Evolutionary conservation across 92 coral and sea anemone genomes (phyloP).

Genomic region (Phenganax subtilis): DNA sequence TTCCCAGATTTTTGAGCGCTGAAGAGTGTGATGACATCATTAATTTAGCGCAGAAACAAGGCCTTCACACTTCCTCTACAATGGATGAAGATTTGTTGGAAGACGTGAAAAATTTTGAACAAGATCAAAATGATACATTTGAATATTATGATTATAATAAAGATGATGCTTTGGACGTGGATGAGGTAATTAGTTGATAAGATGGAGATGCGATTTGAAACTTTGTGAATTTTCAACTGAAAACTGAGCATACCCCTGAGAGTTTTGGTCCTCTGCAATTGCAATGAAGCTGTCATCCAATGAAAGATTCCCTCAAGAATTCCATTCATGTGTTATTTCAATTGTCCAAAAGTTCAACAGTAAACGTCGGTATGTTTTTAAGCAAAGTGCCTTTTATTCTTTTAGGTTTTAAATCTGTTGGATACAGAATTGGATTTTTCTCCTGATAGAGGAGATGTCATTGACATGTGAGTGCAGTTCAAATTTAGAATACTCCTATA

Average conservation of each 20-base stretch:
- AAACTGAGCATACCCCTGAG: background rate
- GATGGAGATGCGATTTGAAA: too few species aligned
- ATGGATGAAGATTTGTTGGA: slow-evolving; percentile 54
- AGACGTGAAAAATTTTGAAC: slow-evolving; percentile 57
- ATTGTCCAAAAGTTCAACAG: too few species aligned
- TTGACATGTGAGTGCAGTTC: slow-evolving; percentile 51
- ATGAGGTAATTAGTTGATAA: slow-evolving; percentile 53
- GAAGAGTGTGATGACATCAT: slow-evolving; percentile 80
- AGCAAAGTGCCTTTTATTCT: background rate
- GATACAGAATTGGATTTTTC: slow-evolving; percentile 63
- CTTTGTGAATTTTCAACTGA: too few species aligned
- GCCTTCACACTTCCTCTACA: slow-evolving; percentile 66
- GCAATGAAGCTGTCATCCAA: background rate
- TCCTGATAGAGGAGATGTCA: slow-evolving; percentile 49
- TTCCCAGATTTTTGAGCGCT: slow-evolving; percentile 62
- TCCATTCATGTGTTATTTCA: too few species aligned
- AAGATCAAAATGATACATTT: slow-evolving; percentile 50
- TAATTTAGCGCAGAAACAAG: slow-evolving; percentile 60
- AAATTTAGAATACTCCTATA: background rate
- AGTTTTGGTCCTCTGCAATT: background rate
- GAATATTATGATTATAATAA: slow-evolving; percentile 57
- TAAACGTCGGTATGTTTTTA: too few species aligned
- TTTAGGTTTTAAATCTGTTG: slow-evolving; percentile 54
- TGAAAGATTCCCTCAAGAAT: too few species aligned
- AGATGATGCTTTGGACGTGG: slow-evolving; percentile 55